phyloP scores from a whole-genome alignment of 2,888 invertebrate genomes.

The Hirtodrosophila trivittata region DNA sequence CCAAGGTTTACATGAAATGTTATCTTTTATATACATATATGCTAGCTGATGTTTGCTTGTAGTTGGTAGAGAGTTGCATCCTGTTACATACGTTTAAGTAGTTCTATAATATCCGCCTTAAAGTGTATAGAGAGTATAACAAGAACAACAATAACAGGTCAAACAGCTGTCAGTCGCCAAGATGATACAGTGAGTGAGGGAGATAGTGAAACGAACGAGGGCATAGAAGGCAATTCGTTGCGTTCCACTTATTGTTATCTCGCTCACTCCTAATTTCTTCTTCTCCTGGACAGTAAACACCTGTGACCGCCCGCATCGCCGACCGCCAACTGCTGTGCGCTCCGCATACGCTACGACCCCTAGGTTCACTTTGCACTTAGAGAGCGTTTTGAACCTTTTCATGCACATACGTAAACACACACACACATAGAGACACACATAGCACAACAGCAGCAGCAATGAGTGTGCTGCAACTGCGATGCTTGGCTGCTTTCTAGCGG shows the following conservation, averaged over 20 bases:
- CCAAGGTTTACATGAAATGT: too few species aligned
- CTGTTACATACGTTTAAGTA: too few species aligned
- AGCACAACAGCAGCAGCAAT: neutral
- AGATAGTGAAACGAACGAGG: conserved; percentile 5
- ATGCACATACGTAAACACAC: conserved; percentile 15
- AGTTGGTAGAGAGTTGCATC: too few species aligned
- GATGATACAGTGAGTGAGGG: neutral
- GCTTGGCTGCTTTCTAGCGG: conserved; percentile 73
- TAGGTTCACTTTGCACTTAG: conserved; percentile 54
- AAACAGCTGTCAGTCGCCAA: conserved; percentile 36
- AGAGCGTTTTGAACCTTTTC: conserved; percentile 27
- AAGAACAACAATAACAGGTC: conserved; percentile 15
- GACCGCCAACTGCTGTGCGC: conserved; percentile 31
- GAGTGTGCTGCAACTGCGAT: conserved; percentile 41
- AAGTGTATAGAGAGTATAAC: neutral
- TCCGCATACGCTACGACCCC: conserved; percentile 17
- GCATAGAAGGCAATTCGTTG: conserved; percentile 31
- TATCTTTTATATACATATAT: too few species aligned
- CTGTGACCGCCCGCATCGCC: conserved; percentile 74
- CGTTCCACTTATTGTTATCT: conserved; percentile 25
- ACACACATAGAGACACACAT: neutral
- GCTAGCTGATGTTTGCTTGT: too few species aligned
- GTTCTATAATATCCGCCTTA: neutral
- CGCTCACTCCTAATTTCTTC: conserved; percentile 11
- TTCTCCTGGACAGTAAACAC: conserved; percentile 49